These are phyloP conservation scores for Aythya baeri DNA, from an alignment of 2,113 vertebrate genomes.

Conservation along the genomic window DNA sequence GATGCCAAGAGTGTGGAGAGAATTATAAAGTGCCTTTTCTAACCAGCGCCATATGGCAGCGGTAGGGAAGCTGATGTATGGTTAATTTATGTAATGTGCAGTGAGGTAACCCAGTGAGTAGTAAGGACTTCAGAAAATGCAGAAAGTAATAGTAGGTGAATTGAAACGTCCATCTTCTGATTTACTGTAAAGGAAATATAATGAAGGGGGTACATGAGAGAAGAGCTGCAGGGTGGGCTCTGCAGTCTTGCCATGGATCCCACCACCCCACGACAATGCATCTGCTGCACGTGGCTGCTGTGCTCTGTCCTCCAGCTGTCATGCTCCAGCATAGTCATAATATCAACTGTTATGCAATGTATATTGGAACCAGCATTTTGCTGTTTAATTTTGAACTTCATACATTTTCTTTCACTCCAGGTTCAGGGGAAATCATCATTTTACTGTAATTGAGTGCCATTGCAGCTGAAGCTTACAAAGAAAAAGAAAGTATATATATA, in stretches of 20 bases:
- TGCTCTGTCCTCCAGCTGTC: not conserved
- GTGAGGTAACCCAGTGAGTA: not conserved
- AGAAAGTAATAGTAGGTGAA: not conserved
- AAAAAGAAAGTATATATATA: not conserved
- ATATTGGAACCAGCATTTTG: not conserved
- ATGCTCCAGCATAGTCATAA: not conserved
- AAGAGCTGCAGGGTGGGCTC: not conserved
- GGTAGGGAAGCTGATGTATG: not conserved
- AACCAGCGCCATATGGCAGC: fast-evolving
- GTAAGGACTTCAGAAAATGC: not conserved
- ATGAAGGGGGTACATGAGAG: not conserved
- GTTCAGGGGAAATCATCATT: constrained; percentile 1
- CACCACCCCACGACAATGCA: not conserved
- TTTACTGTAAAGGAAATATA: not conserved
- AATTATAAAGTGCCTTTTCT: not conserved
- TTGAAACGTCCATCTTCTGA: not conserved
- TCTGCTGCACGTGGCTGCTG: not conserved
- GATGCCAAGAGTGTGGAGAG: not conserved
- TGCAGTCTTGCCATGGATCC: fast-evolving
- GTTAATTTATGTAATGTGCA: not conserved
- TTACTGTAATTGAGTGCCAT: not conserved
- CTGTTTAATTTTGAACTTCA: not conserved
- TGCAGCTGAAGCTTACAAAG: not conserved
- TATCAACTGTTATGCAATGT: not conserved
- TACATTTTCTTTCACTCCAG: not conserved